A percentile compares a stretch with the other conserved stretches of the same genome.
Evolutionary conservation across 1,140 invertebrate species (phyloP).

Genomic region (Drosophila navojoa): DNA sequence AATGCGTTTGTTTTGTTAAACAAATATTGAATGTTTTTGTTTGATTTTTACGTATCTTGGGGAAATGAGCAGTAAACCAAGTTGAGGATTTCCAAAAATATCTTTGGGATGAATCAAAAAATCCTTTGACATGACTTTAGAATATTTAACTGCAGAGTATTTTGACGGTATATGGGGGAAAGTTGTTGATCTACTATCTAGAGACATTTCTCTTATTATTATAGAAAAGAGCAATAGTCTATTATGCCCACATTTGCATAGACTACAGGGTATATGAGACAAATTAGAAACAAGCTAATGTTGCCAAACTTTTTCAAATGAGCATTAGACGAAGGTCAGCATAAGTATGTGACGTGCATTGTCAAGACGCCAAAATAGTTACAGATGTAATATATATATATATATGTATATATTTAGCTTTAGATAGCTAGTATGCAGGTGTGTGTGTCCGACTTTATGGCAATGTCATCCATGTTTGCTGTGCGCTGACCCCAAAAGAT

Average conservation of each 20-base stretch:
- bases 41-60: too few species aligned
- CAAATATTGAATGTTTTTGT: too few species aligned
- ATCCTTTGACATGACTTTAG: too few species aligned
- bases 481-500: constrained; percentile 31
- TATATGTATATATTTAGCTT: constrained; percentile 21
- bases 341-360: constrained; percentile 43
- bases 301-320: constrained; percentile 58
- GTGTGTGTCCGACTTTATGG: constrained; percentile 25
- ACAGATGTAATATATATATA: constrained; percentile 2
- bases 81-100: too few species aligned
- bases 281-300: constrained; percentile 20
- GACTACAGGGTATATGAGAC: not conserved
- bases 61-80: too few species aligned
- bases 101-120: too few species aligned
- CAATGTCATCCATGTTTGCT: constrained; percentile 45
- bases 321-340: constrained; percentile 65
- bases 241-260: not conserved
- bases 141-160: too few species aligned
- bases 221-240: not conserved
- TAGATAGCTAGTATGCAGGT: not conserved
- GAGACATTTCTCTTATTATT: too few species aligned
- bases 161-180: too few species aligned
- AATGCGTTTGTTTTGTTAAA: too few species aligned
- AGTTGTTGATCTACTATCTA: too few species aligned
- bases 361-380: constrained; percentile 19